phyloP scores from a whole-genome alignment of 2,113 vertebrate genomes.

The Agapornis roseicollis region DNA sequence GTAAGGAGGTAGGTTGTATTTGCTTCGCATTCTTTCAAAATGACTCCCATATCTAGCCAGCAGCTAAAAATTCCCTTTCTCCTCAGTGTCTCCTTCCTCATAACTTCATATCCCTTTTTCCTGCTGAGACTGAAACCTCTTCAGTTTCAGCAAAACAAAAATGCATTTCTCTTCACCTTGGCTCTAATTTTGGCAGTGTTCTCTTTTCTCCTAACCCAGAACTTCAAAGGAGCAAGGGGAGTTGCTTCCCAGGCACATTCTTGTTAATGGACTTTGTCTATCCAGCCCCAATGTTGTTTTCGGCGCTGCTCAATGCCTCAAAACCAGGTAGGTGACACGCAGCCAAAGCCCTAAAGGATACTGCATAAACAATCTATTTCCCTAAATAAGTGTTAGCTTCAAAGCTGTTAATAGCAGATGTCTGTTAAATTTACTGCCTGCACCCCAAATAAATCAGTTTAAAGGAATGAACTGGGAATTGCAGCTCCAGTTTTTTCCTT shows the following conservation, averaged over 20 bases:
- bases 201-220: neutral
- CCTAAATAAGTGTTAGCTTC: neutral
- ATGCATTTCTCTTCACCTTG: neutral
- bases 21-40: neutral
- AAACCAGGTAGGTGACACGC: neutral
- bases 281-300: neutral
- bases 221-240: neutral
- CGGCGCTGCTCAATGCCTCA: neutral
- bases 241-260: neutral
- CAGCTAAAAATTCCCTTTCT: neutral
- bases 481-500: neutral
- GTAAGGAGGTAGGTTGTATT: neutral
- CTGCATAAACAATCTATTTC: neutral
- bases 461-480: neutral
- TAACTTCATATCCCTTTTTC: neutral
- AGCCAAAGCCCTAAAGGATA: neutral
- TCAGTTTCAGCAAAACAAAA: neutral
- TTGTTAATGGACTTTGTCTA: neutral
- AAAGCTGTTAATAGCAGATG: neutral
- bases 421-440: neutral
- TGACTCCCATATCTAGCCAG: neutral
- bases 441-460: neutral
- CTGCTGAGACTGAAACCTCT: neutral
- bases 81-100: neutral
- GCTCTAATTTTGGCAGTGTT: neutral